A percentile compares a stretch with the other conserved stretches of the same genome.
These are phyloP conservation scores for Vulpes lagopus DNA, from an alignment of 2,113 vertebrate genomes.

Conservation along the genomic window DNA sequence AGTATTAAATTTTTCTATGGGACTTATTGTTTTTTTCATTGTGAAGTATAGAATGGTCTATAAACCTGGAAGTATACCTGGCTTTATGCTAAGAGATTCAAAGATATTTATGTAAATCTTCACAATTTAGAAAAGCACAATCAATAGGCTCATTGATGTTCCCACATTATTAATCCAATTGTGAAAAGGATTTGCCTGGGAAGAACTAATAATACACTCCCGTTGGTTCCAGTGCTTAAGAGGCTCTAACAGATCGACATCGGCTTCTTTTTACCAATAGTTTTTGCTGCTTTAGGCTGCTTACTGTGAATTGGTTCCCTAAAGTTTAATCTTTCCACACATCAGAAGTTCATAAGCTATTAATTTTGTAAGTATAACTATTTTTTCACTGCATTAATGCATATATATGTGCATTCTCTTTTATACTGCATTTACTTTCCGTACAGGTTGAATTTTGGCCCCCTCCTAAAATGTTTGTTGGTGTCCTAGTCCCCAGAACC, in stretches of 20 bases:
- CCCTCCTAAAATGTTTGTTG: not conserved
- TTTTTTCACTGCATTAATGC: not conserved
- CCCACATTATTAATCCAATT: constrained; percentile 13
- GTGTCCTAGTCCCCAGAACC: not conserved
- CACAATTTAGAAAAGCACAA: not conserved
- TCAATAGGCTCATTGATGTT: not conserved
- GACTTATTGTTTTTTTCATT: not conserved
- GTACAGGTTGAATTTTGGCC: not conserved
- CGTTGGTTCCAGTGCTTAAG: not conserved
- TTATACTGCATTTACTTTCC: not conserved
- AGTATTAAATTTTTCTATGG: not conserved
- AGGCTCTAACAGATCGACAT: not conserved
- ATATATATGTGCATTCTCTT: not conserved
- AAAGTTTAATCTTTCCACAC: not conserved
- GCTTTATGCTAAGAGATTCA: not conserved
- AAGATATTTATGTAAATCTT: not conserved
- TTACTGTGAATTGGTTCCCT: not conserved
- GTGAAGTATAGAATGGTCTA: not conserved
- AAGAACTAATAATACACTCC: constrained; percentile 18
- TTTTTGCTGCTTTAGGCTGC: not conserved
- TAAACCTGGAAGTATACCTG: not conserved
- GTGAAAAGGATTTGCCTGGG: not conserved
- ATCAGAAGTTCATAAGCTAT: not conserved
- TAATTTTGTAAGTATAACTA: not conserved
- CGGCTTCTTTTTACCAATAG: not conserved